phyloP scores from a whole-genome alignment of 30 jellyfish, hydroid and myxozoan genomes.

The Sanderia malayensis region DNA sequence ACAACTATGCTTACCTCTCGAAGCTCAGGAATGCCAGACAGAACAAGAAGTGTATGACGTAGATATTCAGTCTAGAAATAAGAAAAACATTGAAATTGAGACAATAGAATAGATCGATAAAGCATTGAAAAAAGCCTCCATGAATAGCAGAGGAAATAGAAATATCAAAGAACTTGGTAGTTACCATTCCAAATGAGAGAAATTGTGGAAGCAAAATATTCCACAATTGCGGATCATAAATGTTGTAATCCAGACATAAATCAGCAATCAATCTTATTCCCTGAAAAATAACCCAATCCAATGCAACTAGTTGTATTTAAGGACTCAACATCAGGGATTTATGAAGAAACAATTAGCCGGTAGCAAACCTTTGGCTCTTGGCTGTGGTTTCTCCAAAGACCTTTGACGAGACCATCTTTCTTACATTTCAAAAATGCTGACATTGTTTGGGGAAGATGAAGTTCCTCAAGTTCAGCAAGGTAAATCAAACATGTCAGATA shows the following conservation, averaged over 20 bases:
- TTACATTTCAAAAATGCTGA: constrained; percentile 65
- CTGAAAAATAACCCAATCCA: constrained; percentile 56
- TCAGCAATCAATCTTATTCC: constrained; percentile 82
- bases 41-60: constrained; percentile 69
- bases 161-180: too few species aligned
- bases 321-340: not conserved
- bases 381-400: constrained; percentile 94
- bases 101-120: too few species aligned
- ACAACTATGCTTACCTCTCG: constrained; percentile 89
- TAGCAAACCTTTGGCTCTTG: constrained; percentile 80
- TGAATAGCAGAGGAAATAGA: too few species aligned
- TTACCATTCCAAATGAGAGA: constrained; percentile 87
- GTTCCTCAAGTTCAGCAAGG: constrained; percentile 75
- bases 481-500: constrained; percentile 57
- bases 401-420: constrained; percentile 85
- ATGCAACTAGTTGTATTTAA: too few species aligned
- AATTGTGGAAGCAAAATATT: constrained; percentile 73
- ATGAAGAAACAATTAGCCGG: not conserved
- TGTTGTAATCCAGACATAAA: constrained; percentile 82
- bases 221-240: constrained; percentile 92
- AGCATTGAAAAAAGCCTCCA: too few species aligned
- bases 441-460: constrained; percentile 70
- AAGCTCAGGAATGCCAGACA: constrained; percentile 82
- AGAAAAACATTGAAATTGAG: constrained; percentile 4
- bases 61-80: constrained; percentile 64